Conservation (phyloP, 2,888 invertebrate species). For the Hoplodrina blanda region DNA sequence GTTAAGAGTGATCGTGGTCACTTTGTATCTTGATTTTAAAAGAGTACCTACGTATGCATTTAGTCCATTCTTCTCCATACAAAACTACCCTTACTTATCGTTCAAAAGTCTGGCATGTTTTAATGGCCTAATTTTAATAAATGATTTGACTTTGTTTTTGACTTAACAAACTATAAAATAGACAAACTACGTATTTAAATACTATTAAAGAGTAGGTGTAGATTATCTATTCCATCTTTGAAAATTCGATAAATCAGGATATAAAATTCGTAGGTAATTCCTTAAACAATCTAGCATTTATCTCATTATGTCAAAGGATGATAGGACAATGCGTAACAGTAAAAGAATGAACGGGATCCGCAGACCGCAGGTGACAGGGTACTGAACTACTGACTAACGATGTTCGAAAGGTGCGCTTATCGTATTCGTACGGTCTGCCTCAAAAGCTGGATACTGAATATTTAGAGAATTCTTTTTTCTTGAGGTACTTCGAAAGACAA, state of each 20-base stretch:
- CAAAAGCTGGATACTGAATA: background rate
- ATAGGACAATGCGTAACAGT: constrained; percentile 48
- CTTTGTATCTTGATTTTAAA: too few relatives aligned
- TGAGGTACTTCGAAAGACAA: background rate
- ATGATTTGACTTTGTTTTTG: too few relatives aligned
- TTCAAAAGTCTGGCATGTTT: too few relatives aligned
- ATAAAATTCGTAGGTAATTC: background rate
- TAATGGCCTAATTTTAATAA: too few relatives aligned
- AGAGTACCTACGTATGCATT: too few relatives aligned
- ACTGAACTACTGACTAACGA: constrained; percentile 40
- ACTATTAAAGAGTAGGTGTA: too few relatives aligned
- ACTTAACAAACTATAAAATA: too few relatives aligned
- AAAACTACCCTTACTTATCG: too few relatives aligned
- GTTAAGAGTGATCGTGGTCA: too few relatives aligned
- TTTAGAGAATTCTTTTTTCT: background rate
- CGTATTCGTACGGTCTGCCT: constrained; percentile 20
- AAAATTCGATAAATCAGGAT: constrained; percentile 14
- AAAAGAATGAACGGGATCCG: constrained; percentile 40
- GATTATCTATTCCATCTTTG: background rate
- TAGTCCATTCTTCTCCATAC: too few relatives aligned
- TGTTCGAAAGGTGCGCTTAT: constrained; percentile 47
- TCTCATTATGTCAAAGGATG: constrained; percentile 44
- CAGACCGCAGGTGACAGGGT: constrained; percentile 40
- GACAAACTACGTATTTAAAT: too few relatives aligned
- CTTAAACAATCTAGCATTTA: constrained; percentile 17